phyloP scores from a whole-genome alignment of 2,113 vertebrate genomes.

The Corythoichthys intestinalis region DNA sequence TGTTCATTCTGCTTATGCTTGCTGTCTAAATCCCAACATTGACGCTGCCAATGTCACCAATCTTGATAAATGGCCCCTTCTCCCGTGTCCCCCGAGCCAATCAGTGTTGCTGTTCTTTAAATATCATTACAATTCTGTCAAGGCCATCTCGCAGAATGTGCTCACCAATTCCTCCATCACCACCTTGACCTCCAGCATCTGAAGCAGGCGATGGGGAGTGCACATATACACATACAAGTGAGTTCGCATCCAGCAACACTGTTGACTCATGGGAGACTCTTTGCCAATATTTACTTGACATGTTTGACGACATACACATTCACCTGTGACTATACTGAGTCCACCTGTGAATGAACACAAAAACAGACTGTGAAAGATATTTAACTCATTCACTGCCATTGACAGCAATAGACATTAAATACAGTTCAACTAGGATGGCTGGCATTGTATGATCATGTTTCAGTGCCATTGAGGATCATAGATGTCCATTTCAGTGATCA shows the following conservation, averaged over 20 bases:
- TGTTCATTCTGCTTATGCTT: conserved; percentile 1
- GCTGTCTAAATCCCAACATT: conserved; percentile 6
- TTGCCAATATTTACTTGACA: background rate
- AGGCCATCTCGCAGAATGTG: background rate
- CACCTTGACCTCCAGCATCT: conserved; percentile 5
- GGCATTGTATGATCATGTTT: no score
- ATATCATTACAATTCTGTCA: conserved; percentile 9
- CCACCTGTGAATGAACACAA: no score
- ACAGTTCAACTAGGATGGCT: no score
- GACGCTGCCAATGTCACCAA: conserved; percentile 7
- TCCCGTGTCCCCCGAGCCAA: background rate
- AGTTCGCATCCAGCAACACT: background rate
- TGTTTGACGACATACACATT: no score
- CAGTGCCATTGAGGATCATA: no score
- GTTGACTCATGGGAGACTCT: background rate
- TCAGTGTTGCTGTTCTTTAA: background rate
- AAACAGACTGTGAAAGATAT: no score
- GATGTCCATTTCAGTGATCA: no score
- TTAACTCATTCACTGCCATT: no score
- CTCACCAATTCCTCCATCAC: background rate
- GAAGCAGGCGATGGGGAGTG: background rate
- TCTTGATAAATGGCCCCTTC: conserved; percentile 4
- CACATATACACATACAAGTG: background rate
- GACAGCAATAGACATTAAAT: no score
- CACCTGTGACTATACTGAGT: no score